Conservation (phyloP, 2,113 vertebrate species). For the Alexandromys fortis region DNA sequence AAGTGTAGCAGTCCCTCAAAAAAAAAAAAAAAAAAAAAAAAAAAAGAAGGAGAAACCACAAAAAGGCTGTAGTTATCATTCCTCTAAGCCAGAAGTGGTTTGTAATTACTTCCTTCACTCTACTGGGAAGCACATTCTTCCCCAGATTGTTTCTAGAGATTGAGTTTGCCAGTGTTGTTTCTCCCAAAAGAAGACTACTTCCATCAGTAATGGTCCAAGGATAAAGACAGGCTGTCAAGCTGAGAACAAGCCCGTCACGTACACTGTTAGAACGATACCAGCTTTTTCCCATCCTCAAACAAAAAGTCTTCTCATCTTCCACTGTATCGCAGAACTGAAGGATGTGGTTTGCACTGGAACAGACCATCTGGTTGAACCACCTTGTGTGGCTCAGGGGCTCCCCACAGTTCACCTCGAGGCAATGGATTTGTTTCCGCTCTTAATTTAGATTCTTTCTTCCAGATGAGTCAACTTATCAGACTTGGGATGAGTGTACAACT, state of each 20-base stretch:
- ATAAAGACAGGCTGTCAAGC: slow-evolving; percentile 2
- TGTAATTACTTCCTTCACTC: slow-evolving; percentile 28
- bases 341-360: not conserved
- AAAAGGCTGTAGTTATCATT: not conserved
- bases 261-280: not conserved
- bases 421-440: not conserved
- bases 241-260: not conserved
- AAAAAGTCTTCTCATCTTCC: not conserved
- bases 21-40: not conserved
- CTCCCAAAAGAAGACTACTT: not conserved
- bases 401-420: not conserved
- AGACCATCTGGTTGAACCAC: not conserved
- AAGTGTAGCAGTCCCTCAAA: not conserved
- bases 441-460: not conserved
- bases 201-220: not conserved
- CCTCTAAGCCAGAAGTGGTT: not conserved
- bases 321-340: not conserved
- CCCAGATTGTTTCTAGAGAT: not conserved
- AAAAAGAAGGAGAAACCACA: not conserved
- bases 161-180: not conserved
- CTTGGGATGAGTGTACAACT: not conserved
- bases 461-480: not conserved
- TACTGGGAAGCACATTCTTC: not conserved
- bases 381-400: not conserved
- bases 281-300: not conserved